Conservation (phyloP, 2,888 invertebrate species). For the Brassicogethes aeneus region DNA sequence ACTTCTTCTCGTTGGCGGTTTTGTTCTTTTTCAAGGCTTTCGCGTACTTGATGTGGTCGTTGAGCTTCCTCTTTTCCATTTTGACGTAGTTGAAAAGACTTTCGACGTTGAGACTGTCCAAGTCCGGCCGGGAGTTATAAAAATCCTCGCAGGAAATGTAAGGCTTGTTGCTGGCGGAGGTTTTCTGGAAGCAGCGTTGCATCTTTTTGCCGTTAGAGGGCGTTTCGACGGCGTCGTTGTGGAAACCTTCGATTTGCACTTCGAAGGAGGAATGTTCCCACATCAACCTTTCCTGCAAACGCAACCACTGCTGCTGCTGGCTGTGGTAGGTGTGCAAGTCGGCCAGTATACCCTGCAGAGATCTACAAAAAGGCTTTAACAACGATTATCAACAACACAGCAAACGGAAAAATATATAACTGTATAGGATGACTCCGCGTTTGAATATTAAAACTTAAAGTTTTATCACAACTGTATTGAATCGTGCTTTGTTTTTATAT, state of each 20-base stretch:
- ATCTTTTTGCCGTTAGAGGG: conserved; percentile 23
- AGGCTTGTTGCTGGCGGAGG: conserved; percentile 32
- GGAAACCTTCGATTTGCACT: conserved; percentile 33
- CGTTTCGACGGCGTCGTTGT: conserved; percentile 28
- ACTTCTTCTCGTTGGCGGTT: background rate
- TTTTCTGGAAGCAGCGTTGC: conserved; percentile 38
- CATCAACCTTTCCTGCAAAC: conserved; percentile 48
- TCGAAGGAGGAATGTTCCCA: conserved; percentile 46
- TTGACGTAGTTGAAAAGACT: conserved; percentile 43
- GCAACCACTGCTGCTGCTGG: conserved; percentile 52
- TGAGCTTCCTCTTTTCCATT: conserved; percentile 43
- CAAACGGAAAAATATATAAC: no score
- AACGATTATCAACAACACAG: no score
- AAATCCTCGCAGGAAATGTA: conserved; percentile 39
- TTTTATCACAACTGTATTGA: no score
- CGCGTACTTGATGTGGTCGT: conserved; percentile 34
- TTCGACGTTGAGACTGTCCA: conserved; percentile 42
- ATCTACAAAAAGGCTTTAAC: conserved; percentile 36
- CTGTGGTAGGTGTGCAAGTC: conserved; percentile 55
- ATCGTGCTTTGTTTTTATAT: no score
- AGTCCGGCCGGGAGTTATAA: conserved; percentile 37
- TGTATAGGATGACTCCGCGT: no score
- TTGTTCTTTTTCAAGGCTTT: conserved; percentile 7
- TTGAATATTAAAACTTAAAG: no score
- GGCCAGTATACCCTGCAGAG: conserved; percentile 51